A percentile compares a stretch with the other conserved stretches of the same genome.
phyloP scores from a whole-genome alignment of 2,797 vertebrate genomes.

The Eremophila alpestris region DNA sequence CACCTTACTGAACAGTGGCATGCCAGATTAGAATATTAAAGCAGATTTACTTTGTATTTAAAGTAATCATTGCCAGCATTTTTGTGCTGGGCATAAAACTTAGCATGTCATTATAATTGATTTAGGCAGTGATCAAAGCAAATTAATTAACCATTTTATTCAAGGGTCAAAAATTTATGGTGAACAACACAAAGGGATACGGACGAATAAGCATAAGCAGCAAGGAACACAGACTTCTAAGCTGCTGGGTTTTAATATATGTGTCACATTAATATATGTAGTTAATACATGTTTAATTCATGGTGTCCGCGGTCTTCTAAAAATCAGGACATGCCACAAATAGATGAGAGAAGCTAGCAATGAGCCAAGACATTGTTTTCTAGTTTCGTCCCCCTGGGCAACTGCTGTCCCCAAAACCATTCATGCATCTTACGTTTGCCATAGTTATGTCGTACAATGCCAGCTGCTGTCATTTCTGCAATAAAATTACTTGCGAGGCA shows the following conservation, averaged over 20 bases:
- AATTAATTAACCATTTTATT: conserved; percentile 35
- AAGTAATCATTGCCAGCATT: not conserved
- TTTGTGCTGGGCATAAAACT: not conserved
- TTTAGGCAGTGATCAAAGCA: conserved; percentile 27
- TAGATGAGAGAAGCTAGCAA: not conserved
- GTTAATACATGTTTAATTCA: not conserved
- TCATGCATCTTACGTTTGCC: not conserved
- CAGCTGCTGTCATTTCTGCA: not conserved
- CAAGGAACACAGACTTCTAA: not conserved
- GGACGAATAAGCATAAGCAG: not conserved
- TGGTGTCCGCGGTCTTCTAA: not conserved
- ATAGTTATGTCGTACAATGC: not conserved
- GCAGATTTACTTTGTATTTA: conserved; percentile 40
- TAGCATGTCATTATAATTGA: conserved; percentile 7
- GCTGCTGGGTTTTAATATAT: not conserved
- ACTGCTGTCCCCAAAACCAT: not conserved
- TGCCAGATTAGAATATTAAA: not conserved
- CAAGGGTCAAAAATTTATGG: conserved; percentile 1
- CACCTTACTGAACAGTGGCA: not conserved
- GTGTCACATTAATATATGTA: not conserved
- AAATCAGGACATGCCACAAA: not conserved
- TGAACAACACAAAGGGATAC: not conserved
- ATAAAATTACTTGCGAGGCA: not conserved
- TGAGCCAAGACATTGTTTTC: not conserved
- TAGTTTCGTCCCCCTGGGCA: not conserved